These are phyloP conservation scores for Nephrotoma appendiculata DNA, from an alignment of 2,888 invertebrate genomes.

Conservation along the genomic window DNA sequence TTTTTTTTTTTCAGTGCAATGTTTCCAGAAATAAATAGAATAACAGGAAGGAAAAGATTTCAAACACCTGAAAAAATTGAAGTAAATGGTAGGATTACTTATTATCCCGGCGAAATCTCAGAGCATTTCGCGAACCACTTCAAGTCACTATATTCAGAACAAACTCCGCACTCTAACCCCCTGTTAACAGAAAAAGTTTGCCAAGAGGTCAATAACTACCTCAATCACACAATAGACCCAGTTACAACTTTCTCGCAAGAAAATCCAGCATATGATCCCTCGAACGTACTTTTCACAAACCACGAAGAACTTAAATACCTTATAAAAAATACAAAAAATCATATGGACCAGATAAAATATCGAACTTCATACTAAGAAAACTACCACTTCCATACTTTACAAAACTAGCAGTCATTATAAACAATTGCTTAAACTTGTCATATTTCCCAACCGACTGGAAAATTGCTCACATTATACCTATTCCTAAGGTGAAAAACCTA, in stretches of 20 bases:
- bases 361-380: neutral
- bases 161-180: neutral
- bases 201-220: neutral
- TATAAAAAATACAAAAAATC: neutral
- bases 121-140: neutral
- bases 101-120: neutral
- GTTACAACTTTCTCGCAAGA: too few species aligned
- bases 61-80: too few species aligned
- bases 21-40: too few species aligned
- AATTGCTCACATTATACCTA: too few species aligned
- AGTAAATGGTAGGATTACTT: neutral
- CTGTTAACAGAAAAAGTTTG: neutral
- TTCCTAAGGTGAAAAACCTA: too few species aligned
- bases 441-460: too few species aligned
- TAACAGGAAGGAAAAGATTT: too few species aligned
- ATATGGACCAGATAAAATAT: too few species aligned
- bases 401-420: neutral
- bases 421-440: neutral
- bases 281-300: neutral
- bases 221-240: neutral
- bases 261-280: too few species aligned
- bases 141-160: neutral
- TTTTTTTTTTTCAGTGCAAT: too few species aligned
- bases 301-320: neutral
- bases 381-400: neutral